phyloP scores from a whole-genome alignment of 2,888 invertebrate genomes.

The Stenichneumon culpator region DNA sequence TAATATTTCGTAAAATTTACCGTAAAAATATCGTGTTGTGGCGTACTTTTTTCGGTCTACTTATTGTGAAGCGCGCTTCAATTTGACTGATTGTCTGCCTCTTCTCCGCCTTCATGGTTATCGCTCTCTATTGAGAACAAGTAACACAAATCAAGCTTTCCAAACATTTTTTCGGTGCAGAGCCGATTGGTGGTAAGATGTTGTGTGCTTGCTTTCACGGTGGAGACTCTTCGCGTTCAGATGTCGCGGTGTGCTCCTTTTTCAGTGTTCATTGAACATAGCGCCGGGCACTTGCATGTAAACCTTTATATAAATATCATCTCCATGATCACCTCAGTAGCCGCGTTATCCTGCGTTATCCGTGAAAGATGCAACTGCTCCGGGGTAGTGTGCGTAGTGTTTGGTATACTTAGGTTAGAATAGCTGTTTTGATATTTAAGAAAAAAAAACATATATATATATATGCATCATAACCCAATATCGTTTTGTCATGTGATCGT shows the following conservation, averaged over 20 bases:
- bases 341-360: constrained; percentile 16
- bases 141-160: not conserved
- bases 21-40: too few relatives aligned
- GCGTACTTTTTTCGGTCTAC: too few relatives aligned
- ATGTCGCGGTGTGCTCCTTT: not conserved
- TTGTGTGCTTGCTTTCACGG: not conserved
- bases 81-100: too few relatives aligned
- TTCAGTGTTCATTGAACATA: not conserved
- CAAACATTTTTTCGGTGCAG: not conserved
- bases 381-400: constrained; percentile 65
- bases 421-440: constrained; percentile 76
- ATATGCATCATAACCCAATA: constrained; percentile 49
- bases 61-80: too few relatives aligned
- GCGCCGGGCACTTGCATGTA: not conserved
- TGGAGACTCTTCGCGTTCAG: not conserved
- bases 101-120: too few relatives aligned
- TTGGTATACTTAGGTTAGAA: constrained; percentile 78
- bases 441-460: constrained; percentile 64
- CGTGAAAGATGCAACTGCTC: constrained; percentile 41
- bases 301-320: not conserved
- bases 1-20: too few relatives aligned
- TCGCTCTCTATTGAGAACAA: too few relatives aligned
- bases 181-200: not conserved
- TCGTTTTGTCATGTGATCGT: constrained; percentile 75
- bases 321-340: not conserved